These are phyloP conservation scores for Eupithecia insigniata DNA, from an alignment of 2,888 invertebrate species.

Conservation along the genomic window DNA sequence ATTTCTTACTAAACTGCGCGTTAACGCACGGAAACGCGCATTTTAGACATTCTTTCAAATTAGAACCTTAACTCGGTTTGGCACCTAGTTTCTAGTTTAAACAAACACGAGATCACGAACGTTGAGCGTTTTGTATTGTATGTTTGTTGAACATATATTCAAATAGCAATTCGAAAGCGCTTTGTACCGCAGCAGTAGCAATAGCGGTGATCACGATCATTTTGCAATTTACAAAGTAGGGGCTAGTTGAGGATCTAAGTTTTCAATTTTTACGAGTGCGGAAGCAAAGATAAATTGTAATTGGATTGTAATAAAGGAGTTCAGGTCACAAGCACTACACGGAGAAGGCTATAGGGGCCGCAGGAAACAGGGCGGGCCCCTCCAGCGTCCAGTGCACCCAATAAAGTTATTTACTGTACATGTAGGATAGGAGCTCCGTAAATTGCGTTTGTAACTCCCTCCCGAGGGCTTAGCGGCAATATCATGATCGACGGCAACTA, in stretches of 20 bases:
- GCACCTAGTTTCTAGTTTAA: background rate
- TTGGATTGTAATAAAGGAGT: conserved; percentile 29
- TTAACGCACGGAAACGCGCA: background rate
- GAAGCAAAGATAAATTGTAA: conserved; percentile 19
- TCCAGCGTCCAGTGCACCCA: conserved; percentile 58
- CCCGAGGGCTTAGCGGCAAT: conserved; percentile 61
- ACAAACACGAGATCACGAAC: background rate
- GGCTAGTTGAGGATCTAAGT: background rate
- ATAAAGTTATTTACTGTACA: conserved; percentile 73
- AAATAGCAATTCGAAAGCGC: conserved; percentile 5
- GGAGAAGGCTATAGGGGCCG: conserved; percentile 9
- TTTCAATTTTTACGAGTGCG: conserved; percentile 23
- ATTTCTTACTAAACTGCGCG: conserved; percentile 15
- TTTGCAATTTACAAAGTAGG: conserved; percentile 16
- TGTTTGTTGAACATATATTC: background rate
- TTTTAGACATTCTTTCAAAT: conserved; percentile 5
- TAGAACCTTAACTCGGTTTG: background rate
- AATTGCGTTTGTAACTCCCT: conserved; percentile 74
- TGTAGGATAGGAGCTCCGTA: conserved; percentile 62
- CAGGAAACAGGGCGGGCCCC: conserved; percentile 35
- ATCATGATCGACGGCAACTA: conserved; percentile 52
- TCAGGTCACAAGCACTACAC: conserved; percentile 20
- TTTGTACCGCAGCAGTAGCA: background rate
- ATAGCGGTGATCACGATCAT: background rate
- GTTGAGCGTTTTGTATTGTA: no score